phyloP scores from a whole-genome alignment of 1,140 invertebrate genomes.

The Nasonia vitripennis region DNA sequence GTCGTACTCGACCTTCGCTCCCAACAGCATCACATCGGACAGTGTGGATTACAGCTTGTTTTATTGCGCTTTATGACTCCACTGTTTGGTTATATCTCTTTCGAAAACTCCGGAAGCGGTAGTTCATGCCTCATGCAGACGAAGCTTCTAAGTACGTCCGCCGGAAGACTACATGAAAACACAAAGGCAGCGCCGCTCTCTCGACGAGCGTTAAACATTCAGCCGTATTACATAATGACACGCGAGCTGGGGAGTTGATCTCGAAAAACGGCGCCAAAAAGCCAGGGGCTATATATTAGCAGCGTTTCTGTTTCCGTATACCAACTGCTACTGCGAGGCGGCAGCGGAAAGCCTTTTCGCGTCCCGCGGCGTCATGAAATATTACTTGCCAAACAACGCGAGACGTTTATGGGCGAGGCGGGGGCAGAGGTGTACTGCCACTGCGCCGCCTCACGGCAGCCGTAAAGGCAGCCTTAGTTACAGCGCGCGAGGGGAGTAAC shows the following conservation, averaged over 20 bases:
- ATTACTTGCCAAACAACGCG: slow-evolving; percentile 51
- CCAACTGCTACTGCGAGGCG: neutral
- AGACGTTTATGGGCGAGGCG: slow-evolving; percentile 52
- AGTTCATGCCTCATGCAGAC: neutral
- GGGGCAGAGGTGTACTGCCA: neutral
- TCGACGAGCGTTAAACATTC: neutral
- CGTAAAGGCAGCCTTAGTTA: slow-evolving; percentile 59
- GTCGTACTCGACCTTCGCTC: neutral
- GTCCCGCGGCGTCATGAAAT: slow-evolving; percentile 53
- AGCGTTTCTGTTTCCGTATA: neutral
- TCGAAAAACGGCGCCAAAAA: neutral
- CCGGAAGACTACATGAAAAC: neutral
- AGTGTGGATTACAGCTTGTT: neutral
- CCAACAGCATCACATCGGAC: neutral
- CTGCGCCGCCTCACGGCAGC: slow-evolving; percentile 19
- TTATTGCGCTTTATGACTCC: neutral
- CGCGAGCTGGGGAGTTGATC: neutral
- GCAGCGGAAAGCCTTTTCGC: slow-evolving; percentile 30
- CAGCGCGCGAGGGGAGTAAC: neutral
- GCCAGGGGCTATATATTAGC: neutral
- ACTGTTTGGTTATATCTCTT: too few species aligned
- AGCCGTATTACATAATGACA: neutral
- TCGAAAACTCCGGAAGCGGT: too few species aligned
- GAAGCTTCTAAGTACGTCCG: neutral
- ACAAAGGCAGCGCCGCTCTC: neutral